Conservation (phyloP, 2,797 vertebrate species). For the Okamejei kenojei region DNA sequence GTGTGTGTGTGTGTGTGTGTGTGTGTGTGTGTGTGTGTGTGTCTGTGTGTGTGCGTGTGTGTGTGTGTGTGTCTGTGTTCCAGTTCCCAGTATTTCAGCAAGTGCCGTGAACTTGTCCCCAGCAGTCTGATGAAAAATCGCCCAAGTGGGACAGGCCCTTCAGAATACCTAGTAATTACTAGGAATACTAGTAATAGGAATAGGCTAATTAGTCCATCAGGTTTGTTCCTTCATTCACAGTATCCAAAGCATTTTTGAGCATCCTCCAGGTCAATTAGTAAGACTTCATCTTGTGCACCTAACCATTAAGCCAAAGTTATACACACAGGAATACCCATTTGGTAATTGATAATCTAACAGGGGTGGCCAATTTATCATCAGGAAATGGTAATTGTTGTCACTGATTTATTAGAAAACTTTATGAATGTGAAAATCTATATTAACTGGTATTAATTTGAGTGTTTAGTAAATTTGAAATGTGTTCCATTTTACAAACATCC, state of each 20-base stretch:
- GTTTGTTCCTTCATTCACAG: neutral
- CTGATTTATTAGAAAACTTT: neutral
- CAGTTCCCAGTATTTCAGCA: too few species aligned
- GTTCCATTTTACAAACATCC: neutral
- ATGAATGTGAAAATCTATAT: neutral
- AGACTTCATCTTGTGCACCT: neutral
- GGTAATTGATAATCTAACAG: neutral
- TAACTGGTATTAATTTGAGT: neutral
- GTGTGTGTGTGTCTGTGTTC: too few species aligned
- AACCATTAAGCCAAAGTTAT: neutral
- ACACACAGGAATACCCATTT: neutral
- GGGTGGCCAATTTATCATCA: neutral
- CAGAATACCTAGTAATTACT: neutral
- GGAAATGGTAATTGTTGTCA: neutral
- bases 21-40: too few species aligned
- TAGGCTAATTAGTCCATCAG: neutral
- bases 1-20: too few species aligned
- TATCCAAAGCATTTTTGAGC: neutral
- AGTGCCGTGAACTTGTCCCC: too few species aligned
- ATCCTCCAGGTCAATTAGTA: neutral
- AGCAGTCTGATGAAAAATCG: too few species aligned
- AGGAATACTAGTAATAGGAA: neutral
- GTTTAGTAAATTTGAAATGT: neutral
- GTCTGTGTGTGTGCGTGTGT: too few species aligned
- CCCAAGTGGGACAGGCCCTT: neutral